Evolutionary conservation across 2,888 invertebrate genomes (phyloP), one percentile per base, ranked within the genome.

Genomic region (Ophion obscuratus): DNA sequence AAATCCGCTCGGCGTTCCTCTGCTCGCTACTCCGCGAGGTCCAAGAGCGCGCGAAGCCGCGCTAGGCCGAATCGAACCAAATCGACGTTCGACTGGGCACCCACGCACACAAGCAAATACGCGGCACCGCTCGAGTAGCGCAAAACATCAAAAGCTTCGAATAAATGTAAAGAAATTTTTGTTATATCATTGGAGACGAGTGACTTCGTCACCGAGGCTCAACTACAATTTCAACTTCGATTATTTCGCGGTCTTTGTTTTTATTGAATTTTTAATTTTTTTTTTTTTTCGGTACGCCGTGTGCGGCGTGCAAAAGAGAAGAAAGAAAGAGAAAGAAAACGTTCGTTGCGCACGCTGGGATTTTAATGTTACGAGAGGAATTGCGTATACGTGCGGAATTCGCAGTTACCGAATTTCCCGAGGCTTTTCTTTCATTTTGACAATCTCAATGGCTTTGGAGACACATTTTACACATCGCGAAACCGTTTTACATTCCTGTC

Each of bases 91-190:
- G 40, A 5, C 7, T 9, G 40, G 7, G 7, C 9, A 40, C 40
- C 2, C 40, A 31, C 31, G 31, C 31, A 31, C 31, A 31, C 31
- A 31, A 2, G 11, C 14, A 4, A 17, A 53, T 17, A 53, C 53
- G 53, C 11, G 53, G 53, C 53, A 17, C 53, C 53, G 14, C 3
- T 4, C 47, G 47, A 53, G 27, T 70, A 53, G 70, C 53, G 70
- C 70, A 70, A 70, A 70, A 70, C 70, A 70, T 70, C 70, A 70
- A 73, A 73, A 73, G 57, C 53, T 73, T 73, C n/a, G n/a, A 73
- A 59, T 59, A 59, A 73, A 73, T 73, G 71, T 73, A 70, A 70
- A 70, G 47, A 27, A 70, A 53, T 70, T 70, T 70, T 40, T 40
- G 47, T 70, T 70, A 70, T 70, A 53, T 53, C 53, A 24, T 70